A percentile compares a stretch with the other conserved stretches of the same genome.
Conservation (phyloP, 2,888 invertebrate species). For the Synanthedon vespiformis region DNA sequence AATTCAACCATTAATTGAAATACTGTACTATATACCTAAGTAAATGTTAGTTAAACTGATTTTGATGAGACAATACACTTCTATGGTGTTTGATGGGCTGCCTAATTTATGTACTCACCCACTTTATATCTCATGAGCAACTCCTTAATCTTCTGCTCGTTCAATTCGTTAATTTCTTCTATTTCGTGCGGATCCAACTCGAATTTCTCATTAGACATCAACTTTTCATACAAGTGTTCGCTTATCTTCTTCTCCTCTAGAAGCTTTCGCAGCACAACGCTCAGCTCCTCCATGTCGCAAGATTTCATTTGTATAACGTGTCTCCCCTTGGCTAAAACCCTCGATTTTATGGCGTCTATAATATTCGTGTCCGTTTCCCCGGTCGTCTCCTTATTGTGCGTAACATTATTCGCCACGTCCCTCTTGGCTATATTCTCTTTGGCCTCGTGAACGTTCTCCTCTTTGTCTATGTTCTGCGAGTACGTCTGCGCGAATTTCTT, state of each 20-base stretch:
- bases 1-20: too few species aligned
- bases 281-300: conserved; percentile 23
- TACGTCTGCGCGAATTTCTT: conserved; percentile 80
- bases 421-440: conserved; percentile 9
- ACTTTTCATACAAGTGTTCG: conserved; percentile 44
- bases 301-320: conserved; percentile 1
- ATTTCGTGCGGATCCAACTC: conserved; percentile 58
- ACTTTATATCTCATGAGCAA: conserved; percentile 43
- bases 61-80: too few species aligned
- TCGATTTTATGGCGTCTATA: conserved; percentile 21
- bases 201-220: conserved; percentile 52
- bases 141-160: conserved; percentile 37
- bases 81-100: too few species aligned
- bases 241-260: conserved; percentile 52
- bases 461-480: conserved; percentile 22
- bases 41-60: too few species aligned
- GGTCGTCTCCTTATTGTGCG: conserved; percentile 33
- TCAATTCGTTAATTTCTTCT: conserved; percentile 55
- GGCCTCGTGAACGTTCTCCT: background rate
- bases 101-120: conserved; percentile 27
- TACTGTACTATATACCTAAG: too few species aligned
- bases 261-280: conserved; percentile 35
- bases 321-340: background rate
- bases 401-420: conserved; percentile 38
- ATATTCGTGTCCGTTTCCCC: conserved; percentile 11